Conservation (phyloP, 1,140 invertebrate genomes). For the Diachasmimorpha longicaudata region DNA sequence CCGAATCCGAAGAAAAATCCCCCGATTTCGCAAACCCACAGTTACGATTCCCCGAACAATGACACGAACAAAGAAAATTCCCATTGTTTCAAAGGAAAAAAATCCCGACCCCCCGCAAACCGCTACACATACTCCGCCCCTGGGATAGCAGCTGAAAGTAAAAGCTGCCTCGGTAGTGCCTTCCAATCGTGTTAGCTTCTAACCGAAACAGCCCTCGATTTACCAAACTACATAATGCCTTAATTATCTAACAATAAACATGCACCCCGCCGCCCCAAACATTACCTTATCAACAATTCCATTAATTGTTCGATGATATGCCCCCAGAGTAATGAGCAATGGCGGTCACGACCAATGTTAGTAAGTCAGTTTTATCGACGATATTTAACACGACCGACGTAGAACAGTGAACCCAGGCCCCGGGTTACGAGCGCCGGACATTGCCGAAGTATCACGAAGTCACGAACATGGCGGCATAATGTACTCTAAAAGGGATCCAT, state of each 20-base stretch:
- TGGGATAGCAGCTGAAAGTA: conserved; percentile 31
- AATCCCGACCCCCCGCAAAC: not conserved
- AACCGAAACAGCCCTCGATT: not conserved
- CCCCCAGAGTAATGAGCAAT: not conserved
- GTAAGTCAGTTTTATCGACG: conserved; percentile 34
- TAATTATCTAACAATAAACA: not conserved
- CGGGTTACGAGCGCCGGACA: conserved; percentile 29
- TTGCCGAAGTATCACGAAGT: conserved; percentile 34
- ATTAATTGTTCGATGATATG: not conserved
- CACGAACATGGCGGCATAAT: conserved; percentile 20
- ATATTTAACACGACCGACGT: conserved; percentile 23
- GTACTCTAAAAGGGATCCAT: conserved; percentile 24
- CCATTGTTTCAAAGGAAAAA: not conserved
- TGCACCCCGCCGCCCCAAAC: not conserved
- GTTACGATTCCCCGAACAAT: not conserved
- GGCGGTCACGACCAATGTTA: not conserved
- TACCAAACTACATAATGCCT: not conserved
- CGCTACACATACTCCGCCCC: conserved; percentile 18
- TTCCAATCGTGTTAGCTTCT: not conserved
- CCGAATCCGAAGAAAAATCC: no score
- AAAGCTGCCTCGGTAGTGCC: conserved; percentile 20
- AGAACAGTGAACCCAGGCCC: conserved; percentile 37
- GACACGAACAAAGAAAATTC: no score
- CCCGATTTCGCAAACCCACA: no score
- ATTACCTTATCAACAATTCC: conserved; percentile 21